A percentile compares a stretch with the other conserved stretches of the same genome.
phyloP scores from a whole-genome alignment of 1,140 invertebrate genomes.

The Mylabris phalerata region DNA sequence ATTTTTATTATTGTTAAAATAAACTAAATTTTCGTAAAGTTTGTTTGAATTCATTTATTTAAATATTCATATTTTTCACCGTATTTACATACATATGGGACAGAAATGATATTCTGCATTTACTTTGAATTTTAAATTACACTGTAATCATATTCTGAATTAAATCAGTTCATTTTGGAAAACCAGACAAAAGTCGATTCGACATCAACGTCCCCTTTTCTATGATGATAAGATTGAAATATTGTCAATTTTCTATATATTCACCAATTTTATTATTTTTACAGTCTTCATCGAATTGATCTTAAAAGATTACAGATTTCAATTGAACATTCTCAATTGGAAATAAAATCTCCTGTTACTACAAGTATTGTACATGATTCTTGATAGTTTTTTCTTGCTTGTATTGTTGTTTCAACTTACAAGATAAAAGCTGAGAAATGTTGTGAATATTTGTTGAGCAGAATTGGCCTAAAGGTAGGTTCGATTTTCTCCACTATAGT shows the following conservation, averaged over 20 bases:
- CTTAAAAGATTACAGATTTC: no score
- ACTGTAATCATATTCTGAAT: conserved; percentile 43
- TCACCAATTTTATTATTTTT: conserved; percentile 23
- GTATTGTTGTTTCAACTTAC: conserved; percentile 2
- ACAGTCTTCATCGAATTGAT: conserved; percentile 2
- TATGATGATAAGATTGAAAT: conserved; percentile 41
- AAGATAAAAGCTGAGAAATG: conserved; percentile 10
- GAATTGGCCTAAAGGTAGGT: conserved; percentile 4
- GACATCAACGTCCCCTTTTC: conserved; percentile 20
- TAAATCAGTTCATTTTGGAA: conserved; percentile 43
- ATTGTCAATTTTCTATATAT: conserved; percentile 25
- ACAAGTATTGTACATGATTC: no score
- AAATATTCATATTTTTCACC: conserved; percentile 39
- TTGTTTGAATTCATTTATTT: conserved; percentile 38
- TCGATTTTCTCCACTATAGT: conserved; percentile 4
- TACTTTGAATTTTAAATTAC: conserved; percentile 44
- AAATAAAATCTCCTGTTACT: no score
- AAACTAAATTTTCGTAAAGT: conserved; percentile 30
- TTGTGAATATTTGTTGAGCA: no score
- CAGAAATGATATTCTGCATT: conserved; percentile 40
- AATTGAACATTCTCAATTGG: no score
- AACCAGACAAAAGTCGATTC: conserved; percentile 34
- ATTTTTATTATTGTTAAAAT: conserved; percentile 33
- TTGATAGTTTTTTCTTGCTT: neutral
- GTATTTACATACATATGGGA: conserved; percentile 43